phyloP scores from a whole-genome alignment of 2,797 vertebrate genomes.

The Poeciliopsis infans region DNA sequence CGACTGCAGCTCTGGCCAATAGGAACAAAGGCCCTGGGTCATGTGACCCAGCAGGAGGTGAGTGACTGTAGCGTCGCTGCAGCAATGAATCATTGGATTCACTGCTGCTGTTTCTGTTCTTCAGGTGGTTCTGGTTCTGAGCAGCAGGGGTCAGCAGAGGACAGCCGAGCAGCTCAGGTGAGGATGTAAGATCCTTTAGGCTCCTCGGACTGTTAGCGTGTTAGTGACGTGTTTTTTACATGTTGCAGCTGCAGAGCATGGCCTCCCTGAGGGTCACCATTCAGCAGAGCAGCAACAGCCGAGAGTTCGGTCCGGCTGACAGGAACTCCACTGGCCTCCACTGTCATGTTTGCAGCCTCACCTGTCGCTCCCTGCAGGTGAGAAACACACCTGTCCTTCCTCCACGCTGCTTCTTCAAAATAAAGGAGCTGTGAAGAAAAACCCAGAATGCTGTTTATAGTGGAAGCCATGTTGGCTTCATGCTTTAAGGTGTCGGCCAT shows the following conservation, averaged over 20 bases:
- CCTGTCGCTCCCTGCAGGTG: conserved; percentile 64
- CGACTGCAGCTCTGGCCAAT: conserved; percentile 9
- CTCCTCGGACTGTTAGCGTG: too few relatives aligned
- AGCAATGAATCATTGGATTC: background rate
- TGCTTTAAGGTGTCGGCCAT: too few relatives aligned
- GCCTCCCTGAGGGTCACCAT: conserved; percentile 94
- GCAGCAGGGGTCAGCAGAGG: conserved; percentile 55
- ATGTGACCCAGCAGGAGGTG: conserved; percentile 36
- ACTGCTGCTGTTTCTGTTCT: background rate
- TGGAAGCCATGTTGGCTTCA: too few relatives aligned
- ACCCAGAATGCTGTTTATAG: too few relatives aligned
- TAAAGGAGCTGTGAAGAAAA: background rate
- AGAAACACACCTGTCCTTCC: background rate
- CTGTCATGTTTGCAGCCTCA: conserved; percentile 89
- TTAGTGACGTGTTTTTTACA: background rate
- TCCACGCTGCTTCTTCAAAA: too few relatives aligned
- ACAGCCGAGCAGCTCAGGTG: conserved; percentile 58
- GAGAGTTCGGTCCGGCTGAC: conserved; percentile 86
- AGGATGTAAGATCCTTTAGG: background rate
- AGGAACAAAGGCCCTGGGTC: conserved; percentile 11
- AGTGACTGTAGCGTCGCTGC: background rate
- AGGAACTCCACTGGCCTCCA: conserved; percentile 76
- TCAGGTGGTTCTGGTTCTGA: conserved; percentile 19
- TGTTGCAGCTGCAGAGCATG: conserved; percentile 74
- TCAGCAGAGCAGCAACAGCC: conserved; percentile 89